These are phyloP conservation scores for Oncorhynchus kisutch DNA, from an alignment of 2,113 vertebrate species.

Conservation along the genomic window DNA sequence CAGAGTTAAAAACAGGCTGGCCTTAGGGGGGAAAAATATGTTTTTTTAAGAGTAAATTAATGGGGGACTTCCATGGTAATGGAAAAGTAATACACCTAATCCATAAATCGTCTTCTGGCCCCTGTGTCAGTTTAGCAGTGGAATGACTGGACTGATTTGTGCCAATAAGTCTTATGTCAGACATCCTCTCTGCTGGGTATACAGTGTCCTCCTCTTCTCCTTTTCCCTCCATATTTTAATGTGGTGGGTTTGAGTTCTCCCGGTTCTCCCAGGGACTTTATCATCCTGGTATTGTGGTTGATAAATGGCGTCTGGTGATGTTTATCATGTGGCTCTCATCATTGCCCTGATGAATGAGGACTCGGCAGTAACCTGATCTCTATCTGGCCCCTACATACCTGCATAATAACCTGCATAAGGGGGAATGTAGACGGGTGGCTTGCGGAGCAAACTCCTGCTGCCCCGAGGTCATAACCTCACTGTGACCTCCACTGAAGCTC, in stretches of 20 bases:
- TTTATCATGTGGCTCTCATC: conserved; percentile 26
- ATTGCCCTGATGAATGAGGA: conserved; percentile 24
- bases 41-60: background rate
- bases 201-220: conserved; percentile 3
- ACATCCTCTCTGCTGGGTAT: conserved; percentile 8
- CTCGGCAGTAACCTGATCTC: conserved; percentile 40
- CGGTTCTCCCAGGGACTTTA: conserved; percentile 17
- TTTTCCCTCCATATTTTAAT: conserved; percentile 17
- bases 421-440: conserved; percentile 42
- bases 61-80: background rate
- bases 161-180: background rate
- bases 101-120: conserved; percentile 36
- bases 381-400: conserved; percentile 46
- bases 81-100: background rate
- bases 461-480: conserved; percentile 36
- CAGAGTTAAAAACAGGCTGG: too few species aligned
- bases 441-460: conserved; percentile 39
- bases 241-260: background rate
- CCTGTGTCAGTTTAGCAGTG: conserved; percentile 25
- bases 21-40: too few species aligned
- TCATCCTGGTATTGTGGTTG: conserved; percentile 13
- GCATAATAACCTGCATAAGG: conserved; percentile 52
- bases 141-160: conserved; percentile 4
- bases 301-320: conserved; percentile 37
- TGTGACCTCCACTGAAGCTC: conserved; percentile 41